phyloP scores from a whole-genome alignment of 1,140 invertebrate genomes.

The Diuraphis noxia region DNA sequence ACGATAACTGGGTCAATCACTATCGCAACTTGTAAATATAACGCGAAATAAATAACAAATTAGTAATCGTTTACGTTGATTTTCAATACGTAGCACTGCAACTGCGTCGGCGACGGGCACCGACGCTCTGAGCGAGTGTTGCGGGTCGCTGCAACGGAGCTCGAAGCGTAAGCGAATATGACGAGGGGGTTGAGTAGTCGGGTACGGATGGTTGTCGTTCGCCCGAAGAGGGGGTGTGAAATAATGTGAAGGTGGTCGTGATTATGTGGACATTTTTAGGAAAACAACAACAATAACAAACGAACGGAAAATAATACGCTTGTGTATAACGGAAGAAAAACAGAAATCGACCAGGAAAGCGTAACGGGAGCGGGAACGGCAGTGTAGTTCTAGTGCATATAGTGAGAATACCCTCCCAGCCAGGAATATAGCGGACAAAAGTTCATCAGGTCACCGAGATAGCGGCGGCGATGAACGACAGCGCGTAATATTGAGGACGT shows the following conservation, averaged over 20 bases:
- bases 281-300: conserved; percentile 7
- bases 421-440: conserved; percentile 46
- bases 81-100: not conserved
- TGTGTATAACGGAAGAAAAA: conserved; percentile 28
- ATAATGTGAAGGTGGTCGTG: not conserved
- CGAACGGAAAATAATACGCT: not conserved
- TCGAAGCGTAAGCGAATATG: not conserved
- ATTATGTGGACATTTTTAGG: not conserved
- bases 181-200: not conserved
- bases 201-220: no score
- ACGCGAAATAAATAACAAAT: conserved; percentile 16
- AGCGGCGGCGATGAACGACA: not conserved
- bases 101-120: not conserved
- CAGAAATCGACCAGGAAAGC: conserved; percentile 22
- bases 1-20: conserved; percentile 34
- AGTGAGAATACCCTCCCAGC: not conserved
- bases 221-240: not conserved
- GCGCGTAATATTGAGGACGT: conserved; percentile 51
- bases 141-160: not conserved
- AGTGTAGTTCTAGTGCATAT: not conserved
- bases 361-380: not conserved
- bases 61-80: not conserved
- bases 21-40: conserved; percentile 10
- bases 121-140: not conserved
- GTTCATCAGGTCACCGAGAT: conserved; percentile 40